These are phyloP conservation scores for Notospermus geniculatus DNA, from an alignment of 1,140 invertebrate species.

Conservation along the genomic window DNA sequence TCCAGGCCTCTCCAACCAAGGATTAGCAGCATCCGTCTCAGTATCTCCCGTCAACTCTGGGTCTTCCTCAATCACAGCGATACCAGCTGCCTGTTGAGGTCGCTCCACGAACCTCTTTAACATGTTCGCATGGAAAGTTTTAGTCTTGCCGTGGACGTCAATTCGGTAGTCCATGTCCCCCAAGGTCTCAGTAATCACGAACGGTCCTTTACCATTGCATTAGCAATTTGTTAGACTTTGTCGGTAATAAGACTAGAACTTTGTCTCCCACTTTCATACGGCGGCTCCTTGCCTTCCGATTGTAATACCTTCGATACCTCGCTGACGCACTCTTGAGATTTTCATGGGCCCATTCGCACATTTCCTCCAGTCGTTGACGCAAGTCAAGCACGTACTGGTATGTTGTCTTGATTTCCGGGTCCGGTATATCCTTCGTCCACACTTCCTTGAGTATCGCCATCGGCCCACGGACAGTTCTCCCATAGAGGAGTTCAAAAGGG, in stretches of 20 bases:
- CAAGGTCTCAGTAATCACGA: no score
- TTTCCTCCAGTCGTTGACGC: slow-evolving; percentile 19
- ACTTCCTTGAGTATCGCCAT: slow-evolving; percentile 21
- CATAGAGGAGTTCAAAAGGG: no score
- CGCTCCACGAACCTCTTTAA: no score
- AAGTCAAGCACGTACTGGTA: slow-evolving; percentile 28
- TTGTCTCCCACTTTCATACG: slow-evolving; percentile 15
- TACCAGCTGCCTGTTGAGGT: background rate
- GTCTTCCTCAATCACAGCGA: no score
- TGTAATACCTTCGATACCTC: slow-evolving; percentile 14
- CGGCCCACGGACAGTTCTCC: slow-evolving; percentile 11
- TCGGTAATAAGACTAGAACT: no score
- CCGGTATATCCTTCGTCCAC: slow-evolving; percentile 14
- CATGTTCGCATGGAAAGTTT: slow-evolving; percentile 13
- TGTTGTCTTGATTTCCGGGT: slow-evolving; percentile 18
- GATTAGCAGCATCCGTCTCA: background rate
- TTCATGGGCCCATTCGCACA: slow-evolving; percentile 19
- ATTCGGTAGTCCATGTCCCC: slow-evolving; percentile 12
- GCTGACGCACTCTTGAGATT: slow-evolving; percentile 8
- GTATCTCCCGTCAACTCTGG: no score
- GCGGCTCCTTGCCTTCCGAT: slow-evolving; percentile 17
- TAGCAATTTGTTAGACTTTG: no score
- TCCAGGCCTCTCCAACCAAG: background rate
- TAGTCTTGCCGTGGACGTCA: slow-evolving; percentile 9
- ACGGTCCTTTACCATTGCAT: slow-evolving; percentile 15